Conservation (phyloP, 2,888 invertebrate species). For the Galerucella nymphaeae region DNA sequence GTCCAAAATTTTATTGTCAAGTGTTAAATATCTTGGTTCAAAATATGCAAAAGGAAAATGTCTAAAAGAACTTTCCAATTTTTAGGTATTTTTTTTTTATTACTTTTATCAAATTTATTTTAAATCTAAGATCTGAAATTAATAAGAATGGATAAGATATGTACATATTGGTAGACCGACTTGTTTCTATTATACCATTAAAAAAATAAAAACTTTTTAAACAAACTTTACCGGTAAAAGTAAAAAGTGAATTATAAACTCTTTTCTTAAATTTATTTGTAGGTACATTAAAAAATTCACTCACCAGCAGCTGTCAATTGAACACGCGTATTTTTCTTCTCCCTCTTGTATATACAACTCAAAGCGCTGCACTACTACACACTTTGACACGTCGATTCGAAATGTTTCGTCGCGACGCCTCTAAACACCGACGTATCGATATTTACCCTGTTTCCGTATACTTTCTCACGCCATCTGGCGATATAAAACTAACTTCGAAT, state of each 20-base stretch:
- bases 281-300: constrained; percentile 4
- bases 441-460: constrained; percentile 34
- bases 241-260: background rate
- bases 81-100: no score
- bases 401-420: constrained; percentile 44
- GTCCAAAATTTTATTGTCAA: no score
- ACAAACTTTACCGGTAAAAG: no score
- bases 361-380: constrained; percentile 31
- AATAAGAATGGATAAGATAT: no score
- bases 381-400: constrained; percentile 37
- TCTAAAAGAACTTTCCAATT: no score
- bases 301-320: constrained; percentile 28
- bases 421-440: constrained; percentile 40
- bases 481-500: constrained; percentile 16
- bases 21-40: no score
- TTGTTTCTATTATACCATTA: no score
- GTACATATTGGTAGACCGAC: no score
- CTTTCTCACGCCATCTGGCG: constrained; percentile 37
- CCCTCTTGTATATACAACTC: constrained; percentile 7
- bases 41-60: no score
- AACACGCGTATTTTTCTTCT: constrained; percentile 25
- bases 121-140: no score
- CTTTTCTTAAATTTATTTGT: background rate
- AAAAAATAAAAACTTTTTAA: no score
- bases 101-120: no score